Conservation (phyloP, 2,797 vertebrate genomes). For the Anolis apletophallus region DNA sequence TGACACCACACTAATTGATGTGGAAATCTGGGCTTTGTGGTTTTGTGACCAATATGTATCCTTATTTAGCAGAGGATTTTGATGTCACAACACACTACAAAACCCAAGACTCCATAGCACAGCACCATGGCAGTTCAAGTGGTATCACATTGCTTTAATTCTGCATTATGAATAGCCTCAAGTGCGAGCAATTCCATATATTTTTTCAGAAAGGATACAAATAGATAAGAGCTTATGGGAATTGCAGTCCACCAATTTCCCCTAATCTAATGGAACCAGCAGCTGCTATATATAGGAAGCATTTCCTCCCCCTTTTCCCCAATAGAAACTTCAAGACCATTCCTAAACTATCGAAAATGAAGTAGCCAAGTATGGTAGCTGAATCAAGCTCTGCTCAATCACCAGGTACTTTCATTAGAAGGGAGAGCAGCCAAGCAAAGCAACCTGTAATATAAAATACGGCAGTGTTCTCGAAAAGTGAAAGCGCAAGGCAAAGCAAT, state of each 20-base stretch:
- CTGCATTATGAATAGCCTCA: no score
- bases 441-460: constrained; percentile 35
- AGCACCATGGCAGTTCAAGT: no score
- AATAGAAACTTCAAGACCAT: constrained; percentile 24
- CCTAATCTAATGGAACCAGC: background rate
- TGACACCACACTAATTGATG: no score
- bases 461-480: constrained; percentile 24
- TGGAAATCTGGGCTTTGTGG: no score
- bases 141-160: no score
- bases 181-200: no score
- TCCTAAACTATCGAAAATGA: constrained; percentile 14
- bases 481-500: constrained; percentile 20
- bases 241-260: background rate
- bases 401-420: constrained; percentile 31
- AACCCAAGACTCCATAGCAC: no score
- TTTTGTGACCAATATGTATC: no score
- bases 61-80: no score
- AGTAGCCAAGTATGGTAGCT: constrained; percentile 7
- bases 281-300: background rate
- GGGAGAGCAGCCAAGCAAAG: constrained; percentile 23
- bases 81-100: no score
- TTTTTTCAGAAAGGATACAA: no score
- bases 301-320: background rate
- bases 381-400: constrained; percentile 21
- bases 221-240: background rate